Conservation (phyloP, 1,140 invertebrate genomes). For the Alviniconcha marisindica region DNA sequence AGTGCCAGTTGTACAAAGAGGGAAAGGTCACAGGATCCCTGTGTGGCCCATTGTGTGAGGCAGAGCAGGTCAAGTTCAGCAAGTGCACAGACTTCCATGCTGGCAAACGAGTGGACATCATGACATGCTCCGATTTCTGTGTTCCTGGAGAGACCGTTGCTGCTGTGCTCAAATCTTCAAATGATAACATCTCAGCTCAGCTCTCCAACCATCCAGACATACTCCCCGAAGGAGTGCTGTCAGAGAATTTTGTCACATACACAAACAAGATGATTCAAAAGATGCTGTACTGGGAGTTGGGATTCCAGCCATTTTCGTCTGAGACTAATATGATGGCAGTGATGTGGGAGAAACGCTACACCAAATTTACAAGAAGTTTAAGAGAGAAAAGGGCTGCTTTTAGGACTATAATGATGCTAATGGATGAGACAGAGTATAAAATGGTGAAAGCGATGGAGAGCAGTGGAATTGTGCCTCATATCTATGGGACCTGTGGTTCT, state of each 20-base stretch:
- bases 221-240: not conserved
- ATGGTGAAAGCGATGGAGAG: constrained; percentile 80
- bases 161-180: constrained; percentile 53
- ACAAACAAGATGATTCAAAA: constrained; percentile 44
- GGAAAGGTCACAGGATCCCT: constrained; percentile 60
- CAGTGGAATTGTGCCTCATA: constrained; percentile 80
- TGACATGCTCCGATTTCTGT: constrained; percentile 52
- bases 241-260: not conserved
- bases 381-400: constrained; percentile 74
- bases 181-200: constrained; percentile 28
- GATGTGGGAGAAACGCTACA: constrained; percentile 57
- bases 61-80: constrained; percentile 46
- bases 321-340: constrained; percentile 47
- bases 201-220: not conserved
- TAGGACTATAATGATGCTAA: constrained; percentile 80
- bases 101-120: constrained; percentile 66
- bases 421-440: constrained; percentile 83
- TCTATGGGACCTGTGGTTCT: constrained; percentile 83
- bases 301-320: constrained; percentile 41
- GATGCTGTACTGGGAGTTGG: constrained; percentile 35
- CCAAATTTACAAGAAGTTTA: constrained; percentile 34
- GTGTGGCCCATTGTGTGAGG: constrained; percentile 61
- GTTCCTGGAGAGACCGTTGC: constrained; percentile 33
- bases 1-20: constrained; percentile 63
- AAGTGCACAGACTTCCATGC: constrained; percentile 62